A percentile compares a stretch with the other conserved stretches of the same genome.
phyloP scores from a whole-genome alignment of 37 sponge, comb jelly and placozoan species.

The Aplysina aerophoba region DNA sequence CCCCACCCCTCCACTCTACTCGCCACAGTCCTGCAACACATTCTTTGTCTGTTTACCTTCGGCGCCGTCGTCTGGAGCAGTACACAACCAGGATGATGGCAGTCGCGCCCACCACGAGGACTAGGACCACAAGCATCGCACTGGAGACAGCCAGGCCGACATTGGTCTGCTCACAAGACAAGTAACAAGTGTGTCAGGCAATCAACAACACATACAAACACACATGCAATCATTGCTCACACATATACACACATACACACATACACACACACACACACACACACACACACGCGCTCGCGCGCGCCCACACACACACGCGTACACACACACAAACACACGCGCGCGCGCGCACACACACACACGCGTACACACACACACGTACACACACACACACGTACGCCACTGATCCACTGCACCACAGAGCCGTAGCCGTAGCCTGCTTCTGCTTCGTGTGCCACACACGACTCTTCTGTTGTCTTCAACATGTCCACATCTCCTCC shows the following conservation, averaged over 20 bases:
- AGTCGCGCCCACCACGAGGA: too few species aligned
- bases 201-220: background rate
- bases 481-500: background rate
- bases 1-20: too few species aligned
- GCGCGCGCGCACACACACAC: slow-evolving; percentile 29
- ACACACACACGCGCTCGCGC: slow-evolving; percentile 18
- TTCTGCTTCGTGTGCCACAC: background rate
- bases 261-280: slow-evolving; percentile 33
- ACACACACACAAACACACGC: background rate
- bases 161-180: background rate
- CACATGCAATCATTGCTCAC: background rate
- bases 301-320: slow-evolving; percentile 28
- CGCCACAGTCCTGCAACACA: too few species aligned
- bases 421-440: background rate
- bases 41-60: too few species aligned
- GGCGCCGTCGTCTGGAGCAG: background rate
- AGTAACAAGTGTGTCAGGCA: background rate
- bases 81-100: too few species aligned
- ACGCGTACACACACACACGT: slow-evolving; percentile 14
- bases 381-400: background rate
- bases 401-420: background rate
- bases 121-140: too few species aligned
- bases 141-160: background rate
- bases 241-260: slow-evolving; percentile 32
- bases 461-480: background rate